phyloP scores from a whole-genome alignment of 2,113 vertebrate species.

The Beaufortia kweichowensis region DNA sequence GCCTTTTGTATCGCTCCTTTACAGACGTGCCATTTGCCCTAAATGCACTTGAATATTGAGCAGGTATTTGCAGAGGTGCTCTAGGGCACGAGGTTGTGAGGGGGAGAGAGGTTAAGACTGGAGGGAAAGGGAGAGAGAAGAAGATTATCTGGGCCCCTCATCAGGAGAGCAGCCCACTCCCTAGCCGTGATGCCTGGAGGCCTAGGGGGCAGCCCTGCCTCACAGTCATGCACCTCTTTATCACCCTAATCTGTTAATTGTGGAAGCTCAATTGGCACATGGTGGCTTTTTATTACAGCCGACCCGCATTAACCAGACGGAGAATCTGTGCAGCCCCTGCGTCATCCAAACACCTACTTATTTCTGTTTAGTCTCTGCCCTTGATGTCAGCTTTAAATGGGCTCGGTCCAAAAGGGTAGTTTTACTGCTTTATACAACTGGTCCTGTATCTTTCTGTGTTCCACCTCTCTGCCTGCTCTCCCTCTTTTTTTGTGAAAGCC shows the following conservation, averaged over 20 bases:
- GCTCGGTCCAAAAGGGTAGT: constrained; percentile 50
- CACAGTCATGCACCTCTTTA: constrained; percentile 81
- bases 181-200: constrained; percentile 69
- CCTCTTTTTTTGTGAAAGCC: neutral
- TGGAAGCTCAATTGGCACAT: constrained; percentile 83
- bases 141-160: constrained; percentile 83
- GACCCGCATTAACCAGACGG: constrained; percentile 78
- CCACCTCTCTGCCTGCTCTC: constrained; percentile 37
- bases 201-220: constrained; percentile 75
- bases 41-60: constrained; percentile 78
- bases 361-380: constrained; percentile 43
- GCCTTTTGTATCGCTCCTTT: constrained; percentile 79
- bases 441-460: constrained; percentile 60
- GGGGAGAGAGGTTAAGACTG: constrained; percentile 65
- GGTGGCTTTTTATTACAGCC: constrained; percentile 84
- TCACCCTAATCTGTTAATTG: constrained; percentile 93
- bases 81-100: constrained; percentile 72
- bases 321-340: constrained; percentile 72
- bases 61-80: constrained; percentile 85
- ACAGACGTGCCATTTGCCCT: constrained; percentile 72
- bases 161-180: constrained; percentile 69
- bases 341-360: constrained; percentile 28
- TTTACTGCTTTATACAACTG: constrained; percentile 58
- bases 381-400: constrained; percentile 66
- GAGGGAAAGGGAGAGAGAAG: constrained; percentile 54